A percentile compares a stretch with the other conserved stretches of the same genome.
Conservation (phyloP, 2,113 vertebrate genomes). For the Malurus elegans region DNA sequence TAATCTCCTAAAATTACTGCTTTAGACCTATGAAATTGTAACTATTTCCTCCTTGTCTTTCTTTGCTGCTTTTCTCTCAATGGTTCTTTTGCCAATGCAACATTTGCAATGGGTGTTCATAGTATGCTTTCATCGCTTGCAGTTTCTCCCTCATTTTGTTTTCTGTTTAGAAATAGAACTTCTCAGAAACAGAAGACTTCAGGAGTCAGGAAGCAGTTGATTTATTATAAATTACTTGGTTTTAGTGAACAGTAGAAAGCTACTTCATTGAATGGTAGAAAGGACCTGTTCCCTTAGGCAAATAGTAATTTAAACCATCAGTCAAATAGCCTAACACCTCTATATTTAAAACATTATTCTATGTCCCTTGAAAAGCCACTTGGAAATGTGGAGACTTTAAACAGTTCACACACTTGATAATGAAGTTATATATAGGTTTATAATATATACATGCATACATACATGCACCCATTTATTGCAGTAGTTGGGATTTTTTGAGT, state of each 20-base stretch:
- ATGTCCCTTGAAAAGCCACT: neutral
- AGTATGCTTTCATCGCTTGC: constrained; percentile 13
- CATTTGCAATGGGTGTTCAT: neutral
- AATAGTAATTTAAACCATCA: neutral
- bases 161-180: neutral
- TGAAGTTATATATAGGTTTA: neutral
- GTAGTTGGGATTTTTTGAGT: neutral
- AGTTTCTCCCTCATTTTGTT: neutral
- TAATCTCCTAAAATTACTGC: constrained; percentile 6
- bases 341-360: neutral
- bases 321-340: neutral
- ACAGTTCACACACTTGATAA: neutral
- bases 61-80: neutral
- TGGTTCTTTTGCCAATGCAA: neutral
- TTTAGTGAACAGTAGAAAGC: neutral
- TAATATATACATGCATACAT: neutral
- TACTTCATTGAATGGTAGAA: neutral
- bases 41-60: neutral
- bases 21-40: constrained; percentile 16
- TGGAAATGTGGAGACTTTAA: neutral
- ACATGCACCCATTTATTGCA: neutral
- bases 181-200: neutral
- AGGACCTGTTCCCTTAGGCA: neutral
- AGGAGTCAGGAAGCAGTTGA: neutral
- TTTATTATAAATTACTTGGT: neutral